A percentile compares a stretch with the other conserved stretches of the same genome.
Evolutionary conservation across 2,888 invertebrate genomes (phyloP).

Genomic region (Imbricaverruca yamaguchii): DNA sequence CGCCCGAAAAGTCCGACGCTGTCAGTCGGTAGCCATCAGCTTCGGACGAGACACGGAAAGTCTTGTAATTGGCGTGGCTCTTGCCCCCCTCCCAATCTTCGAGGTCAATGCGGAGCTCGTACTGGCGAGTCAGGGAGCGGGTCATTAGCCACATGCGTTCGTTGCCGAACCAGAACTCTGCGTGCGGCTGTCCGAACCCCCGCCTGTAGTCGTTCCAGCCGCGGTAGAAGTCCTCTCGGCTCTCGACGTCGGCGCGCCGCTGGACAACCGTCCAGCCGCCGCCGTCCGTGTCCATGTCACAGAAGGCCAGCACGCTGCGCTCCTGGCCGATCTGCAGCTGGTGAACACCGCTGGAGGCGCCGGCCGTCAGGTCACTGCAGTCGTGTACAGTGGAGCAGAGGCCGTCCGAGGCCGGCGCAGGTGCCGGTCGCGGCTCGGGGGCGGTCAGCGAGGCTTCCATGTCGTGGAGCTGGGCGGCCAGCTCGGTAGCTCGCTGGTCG

Average conservation of each 20-base stretch:
- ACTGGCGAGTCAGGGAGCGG: slow-evolving; percentile 67
- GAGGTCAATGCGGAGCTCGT: slow-evolving; percentile 73
- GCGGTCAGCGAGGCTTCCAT: no score
- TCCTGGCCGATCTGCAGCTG: no score
- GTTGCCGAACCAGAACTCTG: slow-evolving; percentile 88
- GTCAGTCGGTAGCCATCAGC: neutral
- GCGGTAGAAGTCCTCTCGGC: slow-evolving; percentile 80
- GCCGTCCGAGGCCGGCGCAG: no score
- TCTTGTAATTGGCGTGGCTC: neutral
- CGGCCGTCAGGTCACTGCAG: no score
- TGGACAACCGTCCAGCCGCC: slow-evolving; percentile 94
- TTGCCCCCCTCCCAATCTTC: slow-evolving; percentile 66
- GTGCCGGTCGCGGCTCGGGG: no score
- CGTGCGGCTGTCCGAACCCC: slow-evolving; percentile 80
- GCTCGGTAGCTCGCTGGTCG: no score
- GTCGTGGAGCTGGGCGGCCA: no score
- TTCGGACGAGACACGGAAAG: neutral
- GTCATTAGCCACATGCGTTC: slow-evolving; percentile 90
- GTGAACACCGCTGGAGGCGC: no score
- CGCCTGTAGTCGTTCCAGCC: slow-evolving; percentile 90
- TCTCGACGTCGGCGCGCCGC: slow-evolving; percentile 76
- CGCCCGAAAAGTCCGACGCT: neutral
- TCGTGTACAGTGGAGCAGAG: no score
- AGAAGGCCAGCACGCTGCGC: slow-evolving; percentile 52
- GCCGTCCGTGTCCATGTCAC: slow-evolving; percentile 79